phyloP scores from a whole-genome alignment of 1,140 invertebrate genomes.

The Pygmarrhopalites habei region DNA sequence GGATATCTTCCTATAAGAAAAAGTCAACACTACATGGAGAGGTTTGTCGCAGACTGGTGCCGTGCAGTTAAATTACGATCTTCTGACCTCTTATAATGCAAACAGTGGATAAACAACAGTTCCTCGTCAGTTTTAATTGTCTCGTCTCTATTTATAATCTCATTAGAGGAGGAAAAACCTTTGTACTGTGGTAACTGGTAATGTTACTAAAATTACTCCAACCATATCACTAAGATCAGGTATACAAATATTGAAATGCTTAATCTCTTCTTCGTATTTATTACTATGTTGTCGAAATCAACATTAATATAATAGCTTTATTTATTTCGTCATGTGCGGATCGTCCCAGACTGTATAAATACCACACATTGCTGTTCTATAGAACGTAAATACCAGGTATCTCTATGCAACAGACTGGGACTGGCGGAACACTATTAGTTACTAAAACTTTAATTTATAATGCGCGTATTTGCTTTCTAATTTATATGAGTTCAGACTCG shows the following conservation, averaged over 20 bases:
- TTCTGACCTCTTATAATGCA: not conserved
- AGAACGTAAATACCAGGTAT: too few species aligned
- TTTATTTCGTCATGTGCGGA: too few species aligned
- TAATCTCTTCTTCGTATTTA: not conserved
- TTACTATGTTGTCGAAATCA: not conserved
- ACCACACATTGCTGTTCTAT: too few species aligned
- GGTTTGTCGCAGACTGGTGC: not conserved
- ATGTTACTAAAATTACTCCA: not conserved
- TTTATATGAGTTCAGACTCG: too few species aligned
- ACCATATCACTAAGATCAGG: not conserved
- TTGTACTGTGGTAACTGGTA: too few species aligned
- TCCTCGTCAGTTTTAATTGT: not conserved
- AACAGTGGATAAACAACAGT: not conserved
- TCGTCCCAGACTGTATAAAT: too few species aligned
- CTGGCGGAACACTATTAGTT: too few species aligned
- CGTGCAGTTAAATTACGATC: not conserved
- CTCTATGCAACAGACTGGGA: too few species aligned
- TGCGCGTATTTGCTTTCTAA: too few species aligned
- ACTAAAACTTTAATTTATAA: too few species aligned
- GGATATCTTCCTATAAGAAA: not conserved
- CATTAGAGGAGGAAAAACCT: not conserved
- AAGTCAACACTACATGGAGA: not conserved
- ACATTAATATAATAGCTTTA: too few species aligned
- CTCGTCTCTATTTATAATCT: not conserved
- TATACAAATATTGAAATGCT: not conserved